Evolutionary conservation across 2,113 vertebrate genomes (phyloP), one percentile per base, ranked within the genome.

Genomic region (Eurypyga helias): DNA sequence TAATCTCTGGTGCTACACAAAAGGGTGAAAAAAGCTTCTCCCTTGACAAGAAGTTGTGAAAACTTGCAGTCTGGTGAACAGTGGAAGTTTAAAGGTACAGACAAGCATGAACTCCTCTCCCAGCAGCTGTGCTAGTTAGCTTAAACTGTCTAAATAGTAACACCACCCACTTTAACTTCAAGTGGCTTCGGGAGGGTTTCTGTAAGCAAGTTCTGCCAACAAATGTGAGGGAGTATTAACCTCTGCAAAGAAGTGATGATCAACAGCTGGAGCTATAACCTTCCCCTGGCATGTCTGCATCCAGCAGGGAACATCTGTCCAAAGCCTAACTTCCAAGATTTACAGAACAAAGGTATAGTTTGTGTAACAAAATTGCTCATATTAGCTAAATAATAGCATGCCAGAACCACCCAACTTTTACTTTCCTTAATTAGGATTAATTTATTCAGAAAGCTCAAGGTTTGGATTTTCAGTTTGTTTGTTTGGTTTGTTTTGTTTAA

Each of bases 301-400:
- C 92, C 93, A 95, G 93, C 93, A 96, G 94, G 55, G 73, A 95
- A 97, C 93, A 94, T 96, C 96, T 96, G 96, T 89, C 81, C 77
- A 45, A 82, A 93, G 87, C 77, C 77, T 51, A 64, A 45, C 83
- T 87, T 93, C 58, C 45, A 95, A 76, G 81, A 94, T 95, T 92
- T 89, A 91, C 95, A 85, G 91, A 97, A 94, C 92, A 94, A 95
- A 87, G 73, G 80, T 95, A 89, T 61, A 72, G 72, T 89, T 92
- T 96, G 65, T 97, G 95, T 89, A 92, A 79, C 49, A 75, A 85
- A 95, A 94, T 84, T 76, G 41, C 70, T 92, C 3, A 0, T 87
- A 61, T 82, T 95, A 89, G 54, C 89, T 72, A 79, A 84, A 78
- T 84, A 93, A 92, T 77, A 52, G 57, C 87, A 79, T 0, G 60